Percentiles rank a stretch among this genome's conserved stretches.
These are phyloP conservation scores for Pantelozetes paolii DNA, from an alignment of 2,888 invertebrate genomes.

Conservation along the genomic window DNA sequence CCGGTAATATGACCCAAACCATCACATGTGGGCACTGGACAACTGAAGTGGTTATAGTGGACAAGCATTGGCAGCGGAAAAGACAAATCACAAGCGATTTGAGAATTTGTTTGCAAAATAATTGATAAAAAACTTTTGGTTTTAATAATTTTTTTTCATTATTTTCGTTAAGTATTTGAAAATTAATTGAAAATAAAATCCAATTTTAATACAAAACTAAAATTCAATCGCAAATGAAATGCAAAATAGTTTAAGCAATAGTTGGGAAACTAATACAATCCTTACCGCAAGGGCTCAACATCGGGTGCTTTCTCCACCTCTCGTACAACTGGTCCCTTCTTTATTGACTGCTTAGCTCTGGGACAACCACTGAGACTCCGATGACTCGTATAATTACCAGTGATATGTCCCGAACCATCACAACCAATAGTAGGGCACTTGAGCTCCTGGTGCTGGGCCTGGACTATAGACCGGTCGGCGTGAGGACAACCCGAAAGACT, in stretches of 20 bases:
- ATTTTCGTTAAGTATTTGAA: no score
- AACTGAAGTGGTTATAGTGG: neutral
- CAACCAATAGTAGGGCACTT: conserved; percentile 56
- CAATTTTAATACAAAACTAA: no score
- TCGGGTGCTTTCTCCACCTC: conserved; percentile 51
- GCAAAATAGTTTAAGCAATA: neutral
- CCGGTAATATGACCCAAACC: conserved; percentile 49
- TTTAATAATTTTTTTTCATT: no score
- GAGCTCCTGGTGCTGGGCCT: conserved; percentile 54
- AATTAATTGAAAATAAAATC: no score
- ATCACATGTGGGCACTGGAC: conserved; percentile 43
- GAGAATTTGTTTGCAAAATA: neutral
- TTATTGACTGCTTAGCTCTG: conserved; percentile 39
- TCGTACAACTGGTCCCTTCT: conserved; percentile 46
- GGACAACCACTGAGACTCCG: conserved; percentile 58
- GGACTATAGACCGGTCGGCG: conserved; percentile 53
- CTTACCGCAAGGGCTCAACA: conserved; percentile 49
- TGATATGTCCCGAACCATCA: conserved; percentile 68
- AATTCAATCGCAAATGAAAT: neutral
- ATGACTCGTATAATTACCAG: conserved; percentile 75
- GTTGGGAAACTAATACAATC: neutral
- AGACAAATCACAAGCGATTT: neutral
- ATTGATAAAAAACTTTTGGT: neutral
- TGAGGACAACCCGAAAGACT: conserved; percentile 54
- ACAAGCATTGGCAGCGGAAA: neutral